A percentile compares a stretch with the other conserved stretches of the same genome.
These are phyloP conservation scores for Zoanthus sansibaricus DNA, from an alignment of 92 coral and sea anemone species.

Conservation along the genomic window DNA sequence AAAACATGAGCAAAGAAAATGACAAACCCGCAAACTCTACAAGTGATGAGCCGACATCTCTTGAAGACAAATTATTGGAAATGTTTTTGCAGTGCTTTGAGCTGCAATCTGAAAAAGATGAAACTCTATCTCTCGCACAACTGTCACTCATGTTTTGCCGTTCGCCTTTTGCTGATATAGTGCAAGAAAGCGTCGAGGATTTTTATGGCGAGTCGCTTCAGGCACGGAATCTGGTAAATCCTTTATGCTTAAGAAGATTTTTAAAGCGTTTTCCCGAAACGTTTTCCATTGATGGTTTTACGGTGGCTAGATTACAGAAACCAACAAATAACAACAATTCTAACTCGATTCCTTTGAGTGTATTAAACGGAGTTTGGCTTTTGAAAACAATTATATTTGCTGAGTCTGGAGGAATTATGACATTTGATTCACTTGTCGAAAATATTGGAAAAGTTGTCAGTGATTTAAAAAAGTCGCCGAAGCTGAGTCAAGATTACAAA, in stretches of 20 bases:
- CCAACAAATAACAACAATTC: background rate
- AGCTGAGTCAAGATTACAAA: constrained; percentile 19
- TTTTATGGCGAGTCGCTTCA: constrained; percentile 21
- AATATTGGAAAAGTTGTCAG: background rate
- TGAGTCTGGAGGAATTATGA: constrained; percentile 7
- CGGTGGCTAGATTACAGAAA: background rate
- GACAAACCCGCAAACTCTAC: background rate
- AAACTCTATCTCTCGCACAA: constrained; percentile 20
- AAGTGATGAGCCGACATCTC: background rate
- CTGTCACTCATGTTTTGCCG: constrained; percentile 43
- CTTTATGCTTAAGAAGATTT: constrained; percentile 38
- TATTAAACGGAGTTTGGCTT: background rate
- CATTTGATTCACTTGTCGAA: constrained; percentile 12
- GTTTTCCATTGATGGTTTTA: constrained; percentile 4
- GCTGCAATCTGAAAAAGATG: constrained; percentile 26
- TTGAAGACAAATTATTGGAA: background rate
- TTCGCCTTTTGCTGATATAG: constrained; percentile 22
- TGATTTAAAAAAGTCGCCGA: background rate
- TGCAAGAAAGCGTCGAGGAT: background rate
- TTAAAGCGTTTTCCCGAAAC: constrained; percentile 13
- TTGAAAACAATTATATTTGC: background rate
- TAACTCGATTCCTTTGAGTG: background rate
- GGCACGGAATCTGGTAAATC: constrained; percentile 40
- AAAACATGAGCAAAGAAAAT: constrained; percentile 20
- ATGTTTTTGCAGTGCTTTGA: constrained; percentile 36